phyloP scores from a whole-genome alignment of 2,797 vertebrate genomes.

The Sebastes melanostomus region DNA sequence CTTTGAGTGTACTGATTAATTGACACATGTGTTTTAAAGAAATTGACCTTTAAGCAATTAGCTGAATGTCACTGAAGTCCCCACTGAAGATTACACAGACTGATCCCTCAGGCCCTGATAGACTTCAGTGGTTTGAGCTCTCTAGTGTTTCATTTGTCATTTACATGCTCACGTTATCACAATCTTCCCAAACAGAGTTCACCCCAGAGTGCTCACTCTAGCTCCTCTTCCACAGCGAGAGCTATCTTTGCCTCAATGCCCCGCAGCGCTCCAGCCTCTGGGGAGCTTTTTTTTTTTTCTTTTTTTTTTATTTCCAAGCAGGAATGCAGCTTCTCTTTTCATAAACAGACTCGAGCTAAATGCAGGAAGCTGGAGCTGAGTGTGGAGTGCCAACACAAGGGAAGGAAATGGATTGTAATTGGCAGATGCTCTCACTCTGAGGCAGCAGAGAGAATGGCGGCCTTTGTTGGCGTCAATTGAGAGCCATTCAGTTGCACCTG shows the following conservation, averaged over 20 bases:
- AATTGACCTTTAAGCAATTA: constrained; percentile 5
- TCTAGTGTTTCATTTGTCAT: background rate
- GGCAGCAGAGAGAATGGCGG: constrained; percentile 3
- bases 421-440: constrained; percentile 5
- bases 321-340: constrained; percentile 21
- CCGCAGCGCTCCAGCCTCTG: background rate
- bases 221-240: background rate
- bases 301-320: background rate
- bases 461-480: background rate
- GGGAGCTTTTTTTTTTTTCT: background rate
- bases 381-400: background rate
- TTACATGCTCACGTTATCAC: background rate
- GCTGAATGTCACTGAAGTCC: background rate
- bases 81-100: background rate
- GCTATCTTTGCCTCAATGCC: constrained; percentile 7
- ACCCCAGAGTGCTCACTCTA: background rate
- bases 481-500: constrained; percentile 54
- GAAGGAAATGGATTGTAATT: constrained; percentile 38
- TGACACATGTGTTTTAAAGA: constrained; percentile 4
- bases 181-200: background rate
- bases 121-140: background rate
- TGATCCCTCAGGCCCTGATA: background rate
- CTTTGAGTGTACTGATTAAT: background rate
- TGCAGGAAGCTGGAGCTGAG: constrained; percentile 23
- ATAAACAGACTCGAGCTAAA: constrained; percentile 18